Percentiles rank a stretch among this genome's conserved stretches.
These are phyloP conservation scores for Corythornis cristatus DNA, from an alignment of 2,113 vertebrate genomes.

Conservation along the genomic window DNA sequence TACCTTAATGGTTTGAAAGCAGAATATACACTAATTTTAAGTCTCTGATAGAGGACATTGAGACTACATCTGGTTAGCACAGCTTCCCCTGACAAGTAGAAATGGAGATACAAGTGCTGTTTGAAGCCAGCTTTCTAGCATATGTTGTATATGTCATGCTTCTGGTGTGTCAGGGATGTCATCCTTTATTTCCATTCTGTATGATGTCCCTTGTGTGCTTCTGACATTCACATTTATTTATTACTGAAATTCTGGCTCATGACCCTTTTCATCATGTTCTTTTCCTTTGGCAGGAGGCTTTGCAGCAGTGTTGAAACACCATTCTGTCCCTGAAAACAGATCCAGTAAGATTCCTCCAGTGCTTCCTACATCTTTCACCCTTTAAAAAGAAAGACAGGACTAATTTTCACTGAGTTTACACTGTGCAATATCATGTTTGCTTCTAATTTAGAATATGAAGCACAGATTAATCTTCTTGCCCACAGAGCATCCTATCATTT, in stretches of 20 bases:
- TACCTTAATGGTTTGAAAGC: neutral
- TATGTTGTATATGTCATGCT: neutral
- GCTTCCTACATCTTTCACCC: neutral
- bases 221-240: neutral
- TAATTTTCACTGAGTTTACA: neutral
- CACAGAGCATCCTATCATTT: neutral
- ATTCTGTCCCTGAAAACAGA: neutral
- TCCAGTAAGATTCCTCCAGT: neutral
- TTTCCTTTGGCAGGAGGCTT: neutral
- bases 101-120: neutral
- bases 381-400: neutral
- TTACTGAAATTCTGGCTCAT: neutral
- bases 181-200: neutral
- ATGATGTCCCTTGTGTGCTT: neutral
- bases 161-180: neutral
- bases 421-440: neutral
- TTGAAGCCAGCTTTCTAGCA: neutral
- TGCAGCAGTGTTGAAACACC: neutral
- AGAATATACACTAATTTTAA: neutral
- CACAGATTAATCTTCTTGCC: neutral
- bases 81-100: neutral
- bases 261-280: neutral
- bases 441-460: neutral
- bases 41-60: neutral
- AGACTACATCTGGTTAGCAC: neutral